Conservation (phyloP, 2,113 vertebrate species). For the Glareola pratincola region DNA sequence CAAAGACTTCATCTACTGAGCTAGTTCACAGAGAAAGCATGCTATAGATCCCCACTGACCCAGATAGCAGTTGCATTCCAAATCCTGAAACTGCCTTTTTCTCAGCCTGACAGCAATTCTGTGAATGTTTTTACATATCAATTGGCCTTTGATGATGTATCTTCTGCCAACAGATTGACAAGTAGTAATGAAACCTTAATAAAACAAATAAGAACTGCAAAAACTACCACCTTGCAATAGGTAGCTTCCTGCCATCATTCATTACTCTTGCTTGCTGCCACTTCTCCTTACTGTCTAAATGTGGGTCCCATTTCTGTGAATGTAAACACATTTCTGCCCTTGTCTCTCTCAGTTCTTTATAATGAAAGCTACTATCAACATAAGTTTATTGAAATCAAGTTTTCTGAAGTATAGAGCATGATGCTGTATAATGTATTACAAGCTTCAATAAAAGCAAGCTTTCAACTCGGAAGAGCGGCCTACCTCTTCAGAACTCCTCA, state of each 20-base stretch:
- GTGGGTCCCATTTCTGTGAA: rapidly evolving
- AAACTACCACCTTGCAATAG: background rate
- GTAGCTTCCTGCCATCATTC: background rate
- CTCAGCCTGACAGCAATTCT: background rate
- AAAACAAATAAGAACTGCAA: background rate
- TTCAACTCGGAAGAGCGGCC: background rate
- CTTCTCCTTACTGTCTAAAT: background rate
- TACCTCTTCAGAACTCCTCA: background rate
- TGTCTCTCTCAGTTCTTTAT: background rate
- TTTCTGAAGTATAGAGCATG: background rate
- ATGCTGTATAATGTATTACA: background rate
- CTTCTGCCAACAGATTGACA: background rate
- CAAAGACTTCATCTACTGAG: conserved; percentile 19
- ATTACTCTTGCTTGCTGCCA: background rate
- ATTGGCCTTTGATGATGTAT: background rate
- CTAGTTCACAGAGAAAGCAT: background rate
- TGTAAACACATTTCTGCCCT: background rate
- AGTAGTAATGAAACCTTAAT: background rate
- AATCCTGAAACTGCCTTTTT: background rate
- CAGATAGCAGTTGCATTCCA: background rate
- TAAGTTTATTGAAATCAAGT: background rate
- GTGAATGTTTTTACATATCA: background rate
- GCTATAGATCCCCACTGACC: conserved; percentile 24
- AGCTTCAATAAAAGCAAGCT: background rate
- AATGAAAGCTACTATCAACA: background rate